Base-by-base conservation (phyloP, 1,140 invertebrate genomes). In the Formica exsecta region DNA sequence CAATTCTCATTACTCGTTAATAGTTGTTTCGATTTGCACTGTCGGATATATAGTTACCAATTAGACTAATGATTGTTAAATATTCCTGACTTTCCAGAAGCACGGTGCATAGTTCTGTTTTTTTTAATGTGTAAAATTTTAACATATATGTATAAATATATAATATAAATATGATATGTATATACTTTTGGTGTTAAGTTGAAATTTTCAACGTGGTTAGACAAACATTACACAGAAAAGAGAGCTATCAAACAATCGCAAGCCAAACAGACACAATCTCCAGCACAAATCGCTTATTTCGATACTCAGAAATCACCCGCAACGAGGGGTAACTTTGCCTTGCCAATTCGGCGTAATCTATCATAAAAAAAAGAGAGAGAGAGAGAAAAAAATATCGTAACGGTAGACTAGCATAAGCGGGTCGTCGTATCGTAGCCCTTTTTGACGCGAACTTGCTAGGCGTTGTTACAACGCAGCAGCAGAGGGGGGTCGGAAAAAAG, bases 391-490 rank as follows among this genome's bases (percentile, higher is more conserved):
- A 57, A 81, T 90, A 66, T 84, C 65, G 81, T 90, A 90, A 84
- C 89, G 89, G 86, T 76, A 79, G 75, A 70, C 48, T 59, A 80
- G 29, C 73, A 51, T 68, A 68, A 48, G 76, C 61, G 71, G 22
- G 68, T 44, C 62, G 79, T 66, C 92, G 86, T 76, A 61, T 74
- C 48, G 74, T 87, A 85, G 88, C 83, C 88, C 74, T 84, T 81
- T 59, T 88, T 65, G 70, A 74, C 87, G 86, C 89, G 86, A 81
- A 86, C 81, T 88, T 79, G 64, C 87, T 36, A 64, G 29, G 84
- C 80, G 85, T 88, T 85, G 91, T 90, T 91, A 90, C 93, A 92
- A 89, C 91, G 91, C 65, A 80, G 79, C 68, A 66, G 68, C n/a
- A 29, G 74, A 85, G 77, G 38, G 51, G 85, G 84, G 77, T 74